These are phyloP conservation scores for Drosophila kurseongensis DNA, from an alignment of 1,140 invertebrate genomes.

Conservation along the genomic window DNA sequence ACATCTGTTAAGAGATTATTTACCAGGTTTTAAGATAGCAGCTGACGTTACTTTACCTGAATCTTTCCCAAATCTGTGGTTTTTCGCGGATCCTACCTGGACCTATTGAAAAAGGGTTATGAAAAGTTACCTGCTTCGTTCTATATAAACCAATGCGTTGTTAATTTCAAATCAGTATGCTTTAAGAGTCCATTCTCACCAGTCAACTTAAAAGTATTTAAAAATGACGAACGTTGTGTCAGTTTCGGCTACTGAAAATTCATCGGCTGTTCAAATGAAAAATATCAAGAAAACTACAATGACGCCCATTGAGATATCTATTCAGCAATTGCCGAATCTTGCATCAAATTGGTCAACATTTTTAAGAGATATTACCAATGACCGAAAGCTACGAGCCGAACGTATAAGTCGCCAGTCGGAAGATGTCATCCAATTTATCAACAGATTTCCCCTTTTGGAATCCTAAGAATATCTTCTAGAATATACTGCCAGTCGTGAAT, in stretches of 20 bases:
- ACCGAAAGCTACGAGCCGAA: conserved; percentile 1
- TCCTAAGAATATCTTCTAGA: neutral
- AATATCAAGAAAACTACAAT: neutral
- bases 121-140: neutral
- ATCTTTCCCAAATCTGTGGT: neutral
- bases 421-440: conserved; percentile 5
- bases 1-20: conserved; percentile 4
- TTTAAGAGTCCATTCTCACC: neutral
- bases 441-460: conserved; percentile 4
- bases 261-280: neutral
- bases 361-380: conserved; percentile 5
- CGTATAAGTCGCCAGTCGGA: conserved; percentile 7
- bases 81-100: neutral
- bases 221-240: neutral
- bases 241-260: neutral
- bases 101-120: neutral
- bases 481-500: too few relatives aligned
- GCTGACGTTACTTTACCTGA: neutral
- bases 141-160: conserved; percentile 2
- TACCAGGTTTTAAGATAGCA: neutral
- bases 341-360: conserved; percentile 9
- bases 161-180: neutral
- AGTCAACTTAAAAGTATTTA: neutral
- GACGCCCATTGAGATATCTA: conserved; percentile 4
- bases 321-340: conserved; percentile 2